Evolutionary conservation across 1,140 invertebrate genomes (phyloP).

Genomic region (Sitodiplosis mosellana): DNA sequence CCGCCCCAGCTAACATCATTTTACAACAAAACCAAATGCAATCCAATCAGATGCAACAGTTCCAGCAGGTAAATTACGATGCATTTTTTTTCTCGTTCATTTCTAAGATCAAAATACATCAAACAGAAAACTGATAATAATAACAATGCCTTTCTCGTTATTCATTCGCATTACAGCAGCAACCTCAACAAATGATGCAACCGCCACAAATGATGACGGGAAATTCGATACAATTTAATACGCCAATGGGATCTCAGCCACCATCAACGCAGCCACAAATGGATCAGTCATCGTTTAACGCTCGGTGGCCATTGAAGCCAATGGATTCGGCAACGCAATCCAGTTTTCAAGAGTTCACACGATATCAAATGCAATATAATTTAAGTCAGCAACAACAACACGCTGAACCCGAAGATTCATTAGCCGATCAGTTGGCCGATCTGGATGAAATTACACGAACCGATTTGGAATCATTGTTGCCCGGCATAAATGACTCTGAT

Average conservation of each 20-base stretch:
- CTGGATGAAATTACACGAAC: conserved; percentile 29
- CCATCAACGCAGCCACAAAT: conserved; percentile 16
- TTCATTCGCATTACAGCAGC: conserved; percentile 14
- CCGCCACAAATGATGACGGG: conserved; percentile 15
- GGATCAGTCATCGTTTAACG: conserved; percentile 15
- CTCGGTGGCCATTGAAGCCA: conserved; percentile 30
- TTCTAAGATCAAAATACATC: too few species aligned
- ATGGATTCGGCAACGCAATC: conserved; percentile 38
- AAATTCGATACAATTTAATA: not conserved
- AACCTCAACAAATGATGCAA: conserved; percentile 10
- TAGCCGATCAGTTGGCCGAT: conserved; percentile 9
- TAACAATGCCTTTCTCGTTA: not conserved
- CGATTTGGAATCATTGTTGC: conserved; percentile 42
- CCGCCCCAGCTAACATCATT: conserved; percentile 15
- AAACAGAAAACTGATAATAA: not conserved
- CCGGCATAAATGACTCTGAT: conserved; percentile 32
- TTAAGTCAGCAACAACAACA: conserved; percentile 10
- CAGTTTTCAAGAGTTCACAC: conserved; percentile 37
- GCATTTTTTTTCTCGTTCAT: too few species aligned
- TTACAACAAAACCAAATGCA: conserved; percentile 11
- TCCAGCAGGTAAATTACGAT: conserved; percentile 2
- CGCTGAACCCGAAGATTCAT: conserved; percentile 7
- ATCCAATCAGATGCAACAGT: conserved; percentile 6
- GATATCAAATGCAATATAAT: conserved; percentile 40
- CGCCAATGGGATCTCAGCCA: conserved; percentile 7